These are phyloP conservation scores for Eulemur rufifrons DNA, from an alignment of 2,113 vertebrate species.

Conservation along the genomic window DNA sequence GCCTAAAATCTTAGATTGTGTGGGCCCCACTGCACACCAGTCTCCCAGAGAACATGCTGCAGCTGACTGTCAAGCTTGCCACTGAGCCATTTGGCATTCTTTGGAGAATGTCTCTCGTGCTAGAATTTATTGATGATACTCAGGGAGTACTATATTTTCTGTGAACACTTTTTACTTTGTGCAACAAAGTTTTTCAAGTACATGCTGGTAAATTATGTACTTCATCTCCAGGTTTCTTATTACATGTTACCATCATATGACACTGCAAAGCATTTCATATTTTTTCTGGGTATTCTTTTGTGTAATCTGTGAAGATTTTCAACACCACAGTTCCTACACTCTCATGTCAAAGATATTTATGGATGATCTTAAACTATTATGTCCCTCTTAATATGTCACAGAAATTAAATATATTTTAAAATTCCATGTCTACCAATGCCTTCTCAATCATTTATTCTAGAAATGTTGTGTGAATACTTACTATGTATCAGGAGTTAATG, in stretches of 20 bases:
- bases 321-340: rapidly evolving
- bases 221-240: neutral
- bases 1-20: neutral
- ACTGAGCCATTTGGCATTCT: neutral
- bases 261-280: neutral
- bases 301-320: neutral
- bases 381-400: neutral
- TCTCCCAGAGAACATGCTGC: neutral
- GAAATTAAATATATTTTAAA: neutral
- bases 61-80: neutral
- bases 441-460: neutral
- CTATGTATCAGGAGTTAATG: neutral
- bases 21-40: rapidly evolving
- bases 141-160: neutral
- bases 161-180: neutral
- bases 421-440: neutral
- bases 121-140: neutral
- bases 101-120: neutral
- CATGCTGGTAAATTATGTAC: neutral
- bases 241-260: neutral
- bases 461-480: neutral
- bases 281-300: neutral
- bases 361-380: neutral
- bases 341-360: neutral
- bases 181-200: neutral